phyloP scores from a whole-genome alignment of 2,797 vertebrate genomes.

The Halcyon smyrnensis region DNA sequence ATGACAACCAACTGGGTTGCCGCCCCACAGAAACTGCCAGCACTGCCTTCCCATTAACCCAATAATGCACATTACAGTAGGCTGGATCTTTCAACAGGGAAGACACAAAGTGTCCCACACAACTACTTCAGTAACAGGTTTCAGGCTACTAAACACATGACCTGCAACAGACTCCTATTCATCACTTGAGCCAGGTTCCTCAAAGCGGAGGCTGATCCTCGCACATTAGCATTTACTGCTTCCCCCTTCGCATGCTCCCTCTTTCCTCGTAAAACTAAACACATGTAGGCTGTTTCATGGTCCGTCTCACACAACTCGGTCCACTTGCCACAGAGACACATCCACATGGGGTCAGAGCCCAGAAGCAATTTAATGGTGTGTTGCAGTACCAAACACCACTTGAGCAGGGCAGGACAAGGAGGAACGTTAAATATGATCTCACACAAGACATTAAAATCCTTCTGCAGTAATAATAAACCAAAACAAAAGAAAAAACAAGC shows the following conservation, averaged over 20 bases:
- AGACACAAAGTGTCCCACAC: background rate
- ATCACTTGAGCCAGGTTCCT: background rate
- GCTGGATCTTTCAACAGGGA: background rate
- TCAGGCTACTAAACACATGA: background rate
- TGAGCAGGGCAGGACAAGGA: background rate
- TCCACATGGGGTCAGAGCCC: background rate
- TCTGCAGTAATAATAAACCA: background rate
- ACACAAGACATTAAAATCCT: background rate
- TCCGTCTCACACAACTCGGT: background rate
- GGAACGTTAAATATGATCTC: background rate
- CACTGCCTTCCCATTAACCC: background rate
- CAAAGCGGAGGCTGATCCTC: background rate
- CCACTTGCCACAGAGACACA: background rate
- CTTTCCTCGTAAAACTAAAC: background rate
- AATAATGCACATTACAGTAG: background rate
- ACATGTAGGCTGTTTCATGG: background rate
- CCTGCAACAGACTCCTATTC: background rate
- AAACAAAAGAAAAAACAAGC: background rate
- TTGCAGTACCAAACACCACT: background rate
- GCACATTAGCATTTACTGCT: accelerated
- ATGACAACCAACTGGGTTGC: background rate
- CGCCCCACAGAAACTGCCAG: background rate
- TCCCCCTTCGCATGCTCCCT: background rate
- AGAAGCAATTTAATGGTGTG: background rate
- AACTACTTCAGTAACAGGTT: background rate